Conservation (phyloP, 2,113 vertebrate genomes). For the Empidonax alnorum region DNA sequence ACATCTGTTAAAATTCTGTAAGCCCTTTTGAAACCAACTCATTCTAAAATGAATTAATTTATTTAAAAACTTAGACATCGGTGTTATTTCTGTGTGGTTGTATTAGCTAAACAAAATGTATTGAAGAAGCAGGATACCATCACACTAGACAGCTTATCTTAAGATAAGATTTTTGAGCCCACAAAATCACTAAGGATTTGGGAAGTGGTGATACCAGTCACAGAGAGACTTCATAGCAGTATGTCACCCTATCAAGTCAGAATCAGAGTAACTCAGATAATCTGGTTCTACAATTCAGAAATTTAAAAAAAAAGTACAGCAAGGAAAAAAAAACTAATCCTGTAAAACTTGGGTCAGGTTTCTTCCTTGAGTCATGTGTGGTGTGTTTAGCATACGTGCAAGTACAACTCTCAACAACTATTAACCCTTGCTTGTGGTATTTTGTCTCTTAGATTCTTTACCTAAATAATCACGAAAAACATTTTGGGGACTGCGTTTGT, state of each 20-base stretch:
- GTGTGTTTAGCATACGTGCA: not conserved
- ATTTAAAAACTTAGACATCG: not conserved
- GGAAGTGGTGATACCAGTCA: not conserved
- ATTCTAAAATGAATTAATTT: not conserved
- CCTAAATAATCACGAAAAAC: not conserved
- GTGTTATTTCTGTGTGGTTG: not conserved
- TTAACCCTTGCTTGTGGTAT: not conserved
- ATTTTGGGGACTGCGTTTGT: not conserved
- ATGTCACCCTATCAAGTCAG: not conserved
- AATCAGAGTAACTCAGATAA: not conserved
- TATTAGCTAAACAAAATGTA: not conserved
- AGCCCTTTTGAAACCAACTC: not conserved
- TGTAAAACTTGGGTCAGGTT: not conserved
- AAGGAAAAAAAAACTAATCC: not conserved
- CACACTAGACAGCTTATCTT: not conserved
- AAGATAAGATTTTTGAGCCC: not conserved
- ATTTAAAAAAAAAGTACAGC: not conserved
- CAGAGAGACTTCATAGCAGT: not conserved
- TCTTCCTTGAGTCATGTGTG: not conserved
- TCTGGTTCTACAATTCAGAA: not conserved
- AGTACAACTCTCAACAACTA: not conserved
- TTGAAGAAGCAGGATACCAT: not conserved
- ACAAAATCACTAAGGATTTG: not conserved
- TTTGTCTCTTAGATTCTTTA: not conserved
- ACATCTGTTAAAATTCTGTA: not conserved